Percentiles rank a stretch among this genome's conserved stretches.
phyloP scores from a whole-genome alignment of 1,140 invertebrate species.

The Drosophila biarmipes region DNA sequence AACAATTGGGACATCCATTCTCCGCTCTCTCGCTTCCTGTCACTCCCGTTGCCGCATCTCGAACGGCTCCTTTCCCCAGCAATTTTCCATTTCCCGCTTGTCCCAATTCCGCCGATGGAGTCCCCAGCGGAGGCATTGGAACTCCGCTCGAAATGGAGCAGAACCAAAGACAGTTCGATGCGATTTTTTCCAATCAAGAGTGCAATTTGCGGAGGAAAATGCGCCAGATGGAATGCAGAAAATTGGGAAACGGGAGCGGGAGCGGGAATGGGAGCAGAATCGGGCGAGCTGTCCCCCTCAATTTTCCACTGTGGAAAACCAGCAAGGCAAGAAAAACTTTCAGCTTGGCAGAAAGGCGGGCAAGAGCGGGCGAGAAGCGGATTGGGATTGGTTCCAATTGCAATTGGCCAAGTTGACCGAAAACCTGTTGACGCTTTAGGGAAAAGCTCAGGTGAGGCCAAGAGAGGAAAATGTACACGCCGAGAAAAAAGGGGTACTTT shows the following conservation, averaged over 20 bases:
- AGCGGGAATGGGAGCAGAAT: conserved; percentile 19
- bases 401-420: conserved; percentile 34
- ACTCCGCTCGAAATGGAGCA: conserved; percentile 13
- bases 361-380: neutral
- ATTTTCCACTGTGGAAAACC: conserved; percentile 17
- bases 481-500: neutral
- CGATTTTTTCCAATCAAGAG: neutral
- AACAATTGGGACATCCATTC: conserved; percentile 3
- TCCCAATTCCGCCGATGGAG: conserved; percentile 6
- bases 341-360: neutral
- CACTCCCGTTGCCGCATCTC: conserved; percentile 26
- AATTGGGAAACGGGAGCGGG: conserved; percentile 26
- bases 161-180: conserved; percentile 5
- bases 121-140: neutral
- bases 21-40: conserved; percentile 7
- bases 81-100: conserved; percentile 17
- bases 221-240: conserved; percentile 30
- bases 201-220: neutral
- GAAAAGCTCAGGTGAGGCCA: conserved; percentile 14
- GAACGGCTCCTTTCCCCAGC: conserved; percentile 28
- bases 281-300: neutral
- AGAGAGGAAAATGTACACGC: conserved; percentile 1
- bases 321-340: conserved; percentile 27
- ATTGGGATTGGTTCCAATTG: conserved; percentile 22
- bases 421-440: conserved; percentile 46